A percentile compares a stretch with the other conserved stretches of the same genome.
Evolutionary conservation across 2,888 invertebrate species (phyloP).

Genomic region (Nemapogon koenigi): DNA sequence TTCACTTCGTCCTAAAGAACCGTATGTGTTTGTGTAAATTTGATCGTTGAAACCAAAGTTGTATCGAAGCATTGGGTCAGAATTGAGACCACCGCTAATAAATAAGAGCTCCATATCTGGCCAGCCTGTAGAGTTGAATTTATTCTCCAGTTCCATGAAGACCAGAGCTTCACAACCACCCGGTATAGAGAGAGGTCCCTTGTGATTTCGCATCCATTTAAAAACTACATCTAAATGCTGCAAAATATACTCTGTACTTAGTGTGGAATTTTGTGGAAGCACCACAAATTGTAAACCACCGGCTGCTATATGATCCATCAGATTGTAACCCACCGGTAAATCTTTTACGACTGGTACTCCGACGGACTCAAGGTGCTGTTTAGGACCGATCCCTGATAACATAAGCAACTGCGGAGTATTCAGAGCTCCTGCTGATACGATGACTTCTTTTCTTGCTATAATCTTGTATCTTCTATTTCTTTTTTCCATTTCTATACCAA

Average conservation of each 20-base stretch:
- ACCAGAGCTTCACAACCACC: constrained; percentile 73
- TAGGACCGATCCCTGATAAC: constrained; percentile 79
- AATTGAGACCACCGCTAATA: constrained; percentile 59
- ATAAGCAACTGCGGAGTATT: constrained; percentile 81
- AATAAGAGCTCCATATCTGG: constrained; percentile 72
- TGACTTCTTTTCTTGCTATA: constrained; percentile 72
- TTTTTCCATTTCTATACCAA: constrained; percentile 67
- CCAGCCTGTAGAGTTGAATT: constrained; percentile 58
- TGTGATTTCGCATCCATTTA: constrained; percentile 59
- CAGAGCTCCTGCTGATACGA: constrained; percentile 77
- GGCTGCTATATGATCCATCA: constrained; percentile 74
- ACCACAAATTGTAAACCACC: constrained; percentile 68
- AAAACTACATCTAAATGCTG: constrained; percentile 46
- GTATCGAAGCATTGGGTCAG: constrained; percentile 46
- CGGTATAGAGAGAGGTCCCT: constrained; percentile 67
- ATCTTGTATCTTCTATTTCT: constrained; percentile 55
- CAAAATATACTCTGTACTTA: constrained; percentile 38
- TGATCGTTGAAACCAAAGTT: constrained; percentile 61
- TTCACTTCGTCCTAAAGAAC: constrained; percentile 40
- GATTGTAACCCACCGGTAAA: constrained; percentile 70
- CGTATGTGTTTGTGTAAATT: constrained; percentile 44
- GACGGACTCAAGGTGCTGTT: constrained; percentile 59
- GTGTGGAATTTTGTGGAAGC: constrained; percentile 29
- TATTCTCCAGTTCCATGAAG: constrained; percentile 68
- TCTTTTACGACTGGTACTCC: constrained; percentile 63